phyloP scores from a whole-genome alignment of 2,113 vertebrate genomes.

The Bettongia penicillata region DNA sequence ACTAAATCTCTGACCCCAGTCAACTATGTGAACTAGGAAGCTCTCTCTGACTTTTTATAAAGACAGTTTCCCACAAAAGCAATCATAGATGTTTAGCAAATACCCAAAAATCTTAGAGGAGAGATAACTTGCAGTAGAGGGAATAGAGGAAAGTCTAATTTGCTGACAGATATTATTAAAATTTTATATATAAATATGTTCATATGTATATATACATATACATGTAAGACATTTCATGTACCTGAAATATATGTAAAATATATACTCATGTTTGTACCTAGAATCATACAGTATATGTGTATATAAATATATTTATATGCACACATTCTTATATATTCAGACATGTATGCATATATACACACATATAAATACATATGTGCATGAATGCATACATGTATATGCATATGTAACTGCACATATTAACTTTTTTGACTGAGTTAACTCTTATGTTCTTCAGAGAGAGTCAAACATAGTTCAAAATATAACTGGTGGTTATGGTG shows the following conservation, averaged over 20 bases:
- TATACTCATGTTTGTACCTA: neutral
- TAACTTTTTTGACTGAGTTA: neutral
- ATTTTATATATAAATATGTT: slow-evolving; percentile 5
- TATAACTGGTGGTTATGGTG: neutral
- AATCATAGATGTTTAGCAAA: neutral
- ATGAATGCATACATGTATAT: neutral
- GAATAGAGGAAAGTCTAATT: neutral
- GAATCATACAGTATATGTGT: neutral
- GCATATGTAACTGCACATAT: neutral
- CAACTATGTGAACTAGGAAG: neutral
- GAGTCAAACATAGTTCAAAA: neutral
- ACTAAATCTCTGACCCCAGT: neutral
- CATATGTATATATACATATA: neutral
- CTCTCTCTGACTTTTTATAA: neutral
- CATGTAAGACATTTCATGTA: neutral
- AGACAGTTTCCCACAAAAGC: neutral
- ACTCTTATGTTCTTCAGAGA: neutral
- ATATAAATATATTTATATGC: neutral
- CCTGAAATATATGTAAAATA: neutral
- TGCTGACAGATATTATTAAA: neutral
- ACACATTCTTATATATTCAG: neutral
- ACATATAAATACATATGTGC: too few species aligned
- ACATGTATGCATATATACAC: neutral
- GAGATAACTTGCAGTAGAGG: neutral
- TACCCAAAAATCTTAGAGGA: neutral